Percentiles rank a stretch among this genome's conserved stretches.
phyloP scores from a whole-genome alignment of 2,113 vertebrate genomes.

The Tringa solitaria region DNA sequence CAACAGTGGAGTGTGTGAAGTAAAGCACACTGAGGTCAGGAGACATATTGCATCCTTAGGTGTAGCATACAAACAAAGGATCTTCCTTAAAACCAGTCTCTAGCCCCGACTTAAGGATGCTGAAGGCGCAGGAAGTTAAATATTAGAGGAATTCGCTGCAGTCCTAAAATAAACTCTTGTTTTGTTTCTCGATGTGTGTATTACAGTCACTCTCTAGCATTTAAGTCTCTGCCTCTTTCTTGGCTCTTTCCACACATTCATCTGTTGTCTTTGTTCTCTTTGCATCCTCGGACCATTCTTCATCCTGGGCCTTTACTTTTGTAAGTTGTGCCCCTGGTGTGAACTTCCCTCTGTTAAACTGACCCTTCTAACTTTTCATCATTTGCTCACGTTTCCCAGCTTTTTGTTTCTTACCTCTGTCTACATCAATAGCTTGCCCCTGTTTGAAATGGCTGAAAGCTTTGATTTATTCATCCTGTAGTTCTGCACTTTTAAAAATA shows the following conservation, averaged over 20 bases:
- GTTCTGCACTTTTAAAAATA: neutral
- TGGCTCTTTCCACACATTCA: fast-evolving
- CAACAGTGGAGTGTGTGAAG: neutral
- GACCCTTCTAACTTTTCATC: neutral
- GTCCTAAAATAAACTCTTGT: neutral
- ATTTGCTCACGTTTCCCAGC: neutral
- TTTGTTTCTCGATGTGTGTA: neutral
- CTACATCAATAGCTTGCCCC: neutral
- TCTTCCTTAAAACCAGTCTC: neutral
- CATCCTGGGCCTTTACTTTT: neutral
- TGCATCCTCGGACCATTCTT: fast-evolving
- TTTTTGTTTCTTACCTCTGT: neutral
- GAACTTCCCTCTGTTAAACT: neutral
- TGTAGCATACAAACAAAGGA: neutral
- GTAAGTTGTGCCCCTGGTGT: neutral
- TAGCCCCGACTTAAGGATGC: neutral
- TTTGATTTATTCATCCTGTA: neutral
- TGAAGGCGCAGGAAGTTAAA: neutral
- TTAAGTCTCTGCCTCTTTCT: neutral
- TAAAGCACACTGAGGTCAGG: neutral
- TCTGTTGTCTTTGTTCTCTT: neutral
- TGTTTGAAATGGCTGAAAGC: neutral
- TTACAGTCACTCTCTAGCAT: neutral
- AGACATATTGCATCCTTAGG: neutral
- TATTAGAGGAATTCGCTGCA: neutral